Base-by-base conservation (phyloP, 1,140 invertebrate species). In the Polyergus mexicanus region DNA sequence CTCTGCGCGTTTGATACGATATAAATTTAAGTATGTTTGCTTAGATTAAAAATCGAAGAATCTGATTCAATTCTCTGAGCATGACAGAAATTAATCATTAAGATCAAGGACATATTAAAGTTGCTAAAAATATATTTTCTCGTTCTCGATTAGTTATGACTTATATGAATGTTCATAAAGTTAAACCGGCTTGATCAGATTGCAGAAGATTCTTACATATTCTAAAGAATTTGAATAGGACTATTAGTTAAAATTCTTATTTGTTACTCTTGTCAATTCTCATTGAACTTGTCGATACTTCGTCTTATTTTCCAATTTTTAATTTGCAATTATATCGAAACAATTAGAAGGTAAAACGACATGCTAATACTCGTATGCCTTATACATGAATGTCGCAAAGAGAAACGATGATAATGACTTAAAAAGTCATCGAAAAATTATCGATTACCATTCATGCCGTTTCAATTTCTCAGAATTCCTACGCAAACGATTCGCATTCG, bases 371-470 rank as follows among this genome's bases (percentile, higher is more conserved):
- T 35, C n/a, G 22, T 32, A 10, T 19, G 13, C n/a, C 8, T 19
- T 22, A 41, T 6, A 19, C 28, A 28, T 22, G 41, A 80, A 80
- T 47, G 47, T 54, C 65, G 4, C 35, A 22, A 56, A 22, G 51
- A 41, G 65, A 10, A 13, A 13, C 32, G 16, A n/a, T n/a, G n/a
- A n/a, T n/a, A n/a, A n/a, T n/a, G n/a, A n/a, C n/a, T 4, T 56
- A 10, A 35, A 35, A 38, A 78, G 16, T 13, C 77, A 47, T 58
- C 54, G 78, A 68, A 47, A 72, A 83, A 83, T 83, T 74, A 74
- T 83, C 68, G 38, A 62, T 74, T 28, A 38, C 25, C 47, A 54
- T 72, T 72, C 32, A 16, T 47, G 25, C 65, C 68, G 74, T n/a
- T 41, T 72, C 78, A 47, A 62, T 47, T 60, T 44, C 68, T 58